These are phyloP conservation scores for Saccopteryx leptura DNA, from an alignment of 2,113 vertebrate genomes.

Conservation along the genomic window DNA sequence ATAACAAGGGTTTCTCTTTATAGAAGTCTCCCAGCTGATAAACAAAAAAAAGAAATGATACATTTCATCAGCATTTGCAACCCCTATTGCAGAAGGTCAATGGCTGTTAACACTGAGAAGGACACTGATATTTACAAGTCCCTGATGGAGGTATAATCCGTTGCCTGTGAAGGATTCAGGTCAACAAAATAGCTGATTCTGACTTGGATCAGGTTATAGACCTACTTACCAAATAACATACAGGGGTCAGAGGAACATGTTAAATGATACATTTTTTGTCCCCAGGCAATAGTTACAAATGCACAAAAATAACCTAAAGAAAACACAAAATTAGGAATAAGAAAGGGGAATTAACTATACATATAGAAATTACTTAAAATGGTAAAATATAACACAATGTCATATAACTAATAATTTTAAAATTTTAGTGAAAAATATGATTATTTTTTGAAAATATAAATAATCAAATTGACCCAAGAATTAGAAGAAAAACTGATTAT, in stretches of 20 bases:
- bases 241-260: neutral
- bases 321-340: neutral
- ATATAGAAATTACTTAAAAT: neutral
- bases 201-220: neutral
- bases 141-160: neutral
- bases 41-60: neutral
- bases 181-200: neutral
- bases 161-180: neutral
- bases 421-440: neutral
- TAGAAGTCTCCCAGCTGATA: neutral
- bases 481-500: neutral
- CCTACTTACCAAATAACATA: neutral
- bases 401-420: neutral
- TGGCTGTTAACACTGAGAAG: neutral
- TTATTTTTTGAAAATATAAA: neutral
- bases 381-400: neutral
- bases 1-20: neutral
- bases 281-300: neutral
- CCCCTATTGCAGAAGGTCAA: neutral
- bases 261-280: neutral
- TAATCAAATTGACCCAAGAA: neutral
- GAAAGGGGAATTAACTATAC: neutral
- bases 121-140: neutral
- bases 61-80: neutral
- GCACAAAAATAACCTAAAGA: neutral